Evolutionary conservation across 2,113 vertebrate species (phyloP), one percentile per base, ranked within the genome.

Genomic region (Etheostoma cragini): DNA sequence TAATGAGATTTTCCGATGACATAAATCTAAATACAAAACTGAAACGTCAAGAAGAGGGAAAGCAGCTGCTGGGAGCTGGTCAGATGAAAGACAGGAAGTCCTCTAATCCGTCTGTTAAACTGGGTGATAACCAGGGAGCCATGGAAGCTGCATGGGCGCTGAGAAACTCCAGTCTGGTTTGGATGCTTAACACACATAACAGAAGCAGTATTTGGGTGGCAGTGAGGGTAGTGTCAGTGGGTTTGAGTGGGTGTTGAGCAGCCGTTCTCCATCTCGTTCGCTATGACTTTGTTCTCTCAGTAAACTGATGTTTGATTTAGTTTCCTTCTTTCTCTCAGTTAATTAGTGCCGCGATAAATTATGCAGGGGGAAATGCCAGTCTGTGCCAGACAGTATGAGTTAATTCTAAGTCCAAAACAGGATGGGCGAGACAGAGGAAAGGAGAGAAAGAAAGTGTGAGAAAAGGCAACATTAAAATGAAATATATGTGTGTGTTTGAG

Each of bases 21-120:
- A 73, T 53, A 64, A 74, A 83, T 67, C 46, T 11, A 38, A 57
- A 47, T 56, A 21, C 19, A 49, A 60, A 63, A 69, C 21, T 8
- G 10, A 62, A 67, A 82, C 50, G 81, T 77, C 79, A 56, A 75
- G 46, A 58, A 66, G 74, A 87, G 49, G 60, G 76, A 72, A 69
- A 81, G 52, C 87, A 90, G 91, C 84, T 79, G 83, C n/a, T 72
- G 64, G 86, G 81, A 86, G 84, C 74, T 42, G 71, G 26, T 80
- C 54, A 78, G 84, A 85, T 85, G 76, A 92, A 90, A 92, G 92
- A 87, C 90, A 92, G 84, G 85, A 89, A 88, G 85, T 85, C 65
- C 68, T 89, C 78, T 88, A 86, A 90, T 92, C 88, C 87, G 80
- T 78, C 70, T 82, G 75, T 53, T 78, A 46, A 66, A 78, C 80